Evolutionary conservation across 2,888 invertebrate genomes (phyloP), one percentile per base, ranked within the genome.

Genomic region (Acrobeloides nanus): DNA sequence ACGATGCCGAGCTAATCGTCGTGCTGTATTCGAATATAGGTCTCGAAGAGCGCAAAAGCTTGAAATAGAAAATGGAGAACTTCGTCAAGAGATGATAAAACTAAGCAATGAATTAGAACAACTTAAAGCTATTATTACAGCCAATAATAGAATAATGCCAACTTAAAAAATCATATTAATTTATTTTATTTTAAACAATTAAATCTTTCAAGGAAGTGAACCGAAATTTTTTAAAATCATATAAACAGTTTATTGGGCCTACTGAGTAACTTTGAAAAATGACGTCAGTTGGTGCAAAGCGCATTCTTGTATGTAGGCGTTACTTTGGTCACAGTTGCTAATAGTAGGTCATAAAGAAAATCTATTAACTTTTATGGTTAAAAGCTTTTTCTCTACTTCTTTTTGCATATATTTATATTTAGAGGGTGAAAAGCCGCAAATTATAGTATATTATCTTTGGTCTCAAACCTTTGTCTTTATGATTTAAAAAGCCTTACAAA

Each of bases 1-100:
- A 48, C 70, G 76, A 53, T 77, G 77, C 55, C 66, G 78, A 7
- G 76, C 77, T 53, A 76, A 77, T 59, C 62, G 77, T 25, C 73
- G 77, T 51, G 70, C 74, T 27, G 66, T 74, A 12, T 74, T 72
- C 43, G 73, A 73, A 39, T 66, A 75, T 45, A 74, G 75, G 5
- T 72, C 72, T 42, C 63, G 75, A 46, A 63, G 77, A 5, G 74
- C 75, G 32, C 74, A 73, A 34, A 44, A 56, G 38, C 63, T 78
- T 39, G 77, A 77, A 57, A 61, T 56, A 3, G 77, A 78, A 64
- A 78, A 78, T 61, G 70, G 67, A 18, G 72, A 74, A 35, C 66
- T 77, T 24, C 46, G 58, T 15, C 52, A 64, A 42, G 64, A 64
- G 34, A 58, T 64, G 61, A 20, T 64, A 15, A 58, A 62, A 33